phyloP scores from a whole-genome alignment of 2,113 vertebrate genomes.

The Isurus oxyrinchus region DNA sequence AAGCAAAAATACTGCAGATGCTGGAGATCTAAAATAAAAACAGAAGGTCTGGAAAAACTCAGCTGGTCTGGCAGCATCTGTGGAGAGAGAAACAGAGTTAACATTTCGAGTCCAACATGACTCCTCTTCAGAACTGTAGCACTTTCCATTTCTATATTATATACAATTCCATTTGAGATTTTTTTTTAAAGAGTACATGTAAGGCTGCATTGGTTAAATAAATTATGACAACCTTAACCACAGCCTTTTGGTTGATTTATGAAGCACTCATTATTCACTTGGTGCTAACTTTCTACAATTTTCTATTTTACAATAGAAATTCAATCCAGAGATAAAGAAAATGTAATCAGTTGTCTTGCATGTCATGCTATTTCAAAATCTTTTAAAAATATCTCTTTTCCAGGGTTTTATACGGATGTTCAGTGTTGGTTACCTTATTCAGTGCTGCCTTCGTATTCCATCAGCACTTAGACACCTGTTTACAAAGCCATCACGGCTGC shows the following conservation, averaged over 20 bases:
- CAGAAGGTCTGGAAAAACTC: too few species aligned
- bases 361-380: not conserved
- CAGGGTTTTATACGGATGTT: constrained; percentile 97
- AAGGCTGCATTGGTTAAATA: not conserved
- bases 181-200: not conserved
- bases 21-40: too few species aligned
- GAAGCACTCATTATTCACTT: not conserved
- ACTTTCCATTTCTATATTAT: too few species aligned
- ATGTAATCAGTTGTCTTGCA: not conserved
- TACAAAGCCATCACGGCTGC: constrained; percentile 80
- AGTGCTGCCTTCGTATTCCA: constrained; percentile 92
- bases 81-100: too few species aligned
- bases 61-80: too few species aligned
- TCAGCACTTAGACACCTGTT: constrained; percentile 85
- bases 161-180: too few species aligned
- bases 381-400: constrained; percentile 35
- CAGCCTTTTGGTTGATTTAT: not conserved
- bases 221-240: too few species aligned
- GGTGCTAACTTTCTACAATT: not conserved
- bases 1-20: too few species aligned
- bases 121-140: too few species aligned
- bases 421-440: constrained; percentile 92
- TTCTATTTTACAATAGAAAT: not conserved
- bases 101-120: too few species aligned
- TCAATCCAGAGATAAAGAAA: not conserved